Evolutionary conservation across 1,140 invertebrate genomes (phyloP).

Genomic region (Cydia fagiglandana): DNA sequence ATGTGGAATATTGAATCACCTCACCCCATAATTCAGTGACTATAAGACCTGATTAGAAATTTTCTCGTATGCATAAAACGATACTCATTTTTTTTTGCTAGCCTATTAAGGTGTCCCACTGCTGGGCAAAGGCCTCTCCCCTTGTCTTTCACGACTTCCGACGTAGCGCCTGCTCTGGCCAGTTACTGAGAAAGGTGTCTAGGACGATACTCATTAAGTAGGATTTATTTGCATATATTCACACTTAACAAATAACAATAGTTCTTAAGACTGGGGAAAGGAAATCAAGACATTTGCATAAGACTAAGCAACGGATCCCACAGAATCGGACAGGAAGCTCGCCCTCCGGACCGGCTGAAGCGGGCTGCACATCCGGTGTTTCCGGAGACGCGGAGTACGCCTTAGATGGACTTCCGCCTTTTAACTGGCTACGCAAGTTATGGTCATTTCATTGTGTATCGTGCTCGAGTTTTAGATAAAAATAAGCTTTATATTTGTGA

Average conservation of each 20-base stretch:
- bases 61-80: too few relatives aligned
- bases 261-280: constrained; percentile 19
- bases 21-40: too few relatives aligned
- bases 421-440: constrained; percentile 51
- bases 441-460: constrained; percentile 10
- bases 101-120: too few relatives aligned
- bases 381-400: constrained; percentile 40
- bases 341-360: constrained; percentile 55
- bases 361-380: constrained; percentile 58
- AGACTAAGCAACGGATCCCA: constrained; percentile 33
- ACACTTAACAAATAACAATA: background rate
- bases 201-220: too few relatives aligned
- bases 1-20: background rate
- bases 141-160: too few relatives aligned
- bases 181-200: too few relatives aligned
- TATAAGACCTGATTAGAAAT: too few relatives aligned
- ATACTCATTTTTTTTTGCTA: background rate
- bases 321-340: constrained; percentile 53
- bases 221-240: background rate
- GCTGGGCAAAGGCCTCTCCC: too few relatives aligned
- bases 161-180: too few relatives aligned
- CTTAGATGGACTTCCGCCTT: constrained; percentile 72
- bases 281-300: constrained; percentile 41
- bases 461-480: background rate
- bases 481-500: background rate